Base-by-base conservation (phyloP, 2,888 invertebrate species). In the Lumbricus terrestris region DNA sequence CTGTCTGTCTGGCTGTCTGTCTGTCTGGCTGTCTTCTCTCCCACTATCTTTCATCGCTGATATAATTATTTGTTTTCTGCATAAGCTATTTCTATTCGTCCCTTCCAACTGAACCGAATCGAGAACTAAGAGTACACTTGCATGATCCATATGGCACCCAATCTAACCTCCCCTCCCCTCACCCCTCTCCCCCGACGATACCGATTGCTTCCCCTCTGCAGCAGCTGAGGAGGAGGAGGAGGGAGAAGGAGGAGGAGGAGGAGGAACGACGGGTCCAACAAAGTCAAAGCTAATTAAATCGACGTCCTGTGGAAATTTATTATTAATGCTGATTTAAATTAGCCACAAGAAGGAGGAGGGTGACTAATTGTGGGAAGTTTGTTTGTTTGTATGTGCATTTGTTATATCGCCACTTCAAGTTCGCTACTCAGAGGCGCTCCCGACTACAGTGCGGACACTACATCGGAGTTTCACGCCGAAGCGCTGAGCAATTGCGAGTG, bases 331-430 rank as follows among this genome's bases (percentile, higher is more conserved):
- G n/a, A n/a, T 23, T 47, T 47, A 47, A 8, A 69, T 69, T 69
- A 69, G 13, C 69, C 69, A n/a, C 69, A 69, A n/a, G n/a, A n/a
- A n/a, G n/a, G n/a, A n/a, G n/a, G n/a, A n/a, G 69, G 69, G 69
- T 69, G 69, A 69, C 69, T 69, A 69, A 69, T 69, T 69, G 69
- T n/a, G n/a, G n/a, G n/a, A n/a, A n/a, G n/a, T n/a, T n/a, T n/a
- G n/a, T n/a, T n/a, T n/a, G n/a, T n/a, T n/a, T n/a, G n/a, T n/a
- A n/a, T n/a, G n/a, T n/a, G n/a, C n/a, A n/a, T n/a, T n/a, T n/a
- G n/a, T n/a, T n/a, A n/a, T n/a, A n/a, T n/a, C n/a, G n/a, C n/a
- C n/a, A n/a, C n/a, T n/a, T n/a, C n/a, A n/a, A n/a, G n/a, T n/a
- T n/a, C n/a, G n/a, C n/a, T n/a, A n/a, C n/a, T n/a, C n/a, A n/a